Evolutionary conservation across 2,797 vertebrate genomes (phyloP).

Genomic region (Alouatta caraya): DNA sequence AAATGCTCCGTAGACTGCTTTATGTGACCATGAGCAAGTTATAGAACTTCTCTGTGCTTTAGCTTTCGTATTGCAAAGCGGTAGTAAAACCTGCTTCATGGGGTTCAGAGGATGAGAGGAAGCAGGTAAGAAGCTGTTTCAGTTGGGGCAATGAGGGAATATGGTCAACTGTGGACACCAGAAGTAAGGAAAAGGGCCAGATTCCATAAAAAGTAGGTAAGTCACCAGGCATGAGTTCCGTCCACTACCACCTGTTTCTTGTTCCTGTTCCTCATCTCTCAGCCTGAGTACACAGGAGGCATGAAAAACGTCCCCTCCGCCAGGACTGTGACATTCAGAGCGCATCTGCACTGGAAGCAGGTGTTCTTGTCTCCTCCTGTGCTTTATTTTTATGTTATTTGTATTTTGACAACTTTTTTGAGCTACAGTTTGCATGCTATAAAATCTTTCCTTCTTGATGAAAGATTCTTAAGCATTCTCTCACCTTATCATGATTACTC

Average conservation of each 20-base stretch:
- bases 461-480: neutral
- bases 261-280: neutral
- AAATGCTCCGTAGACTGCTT: neutral
- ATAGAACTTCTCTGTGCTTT: neutral
- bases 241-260: neutral
- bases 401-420: neutral
- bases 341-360: neutral
- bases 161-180: neutral
- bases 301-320: neutral
- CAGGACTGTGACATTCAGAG: neutral
- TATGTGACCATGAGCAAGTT: neutral
- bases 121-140: neutral
- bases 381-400: neutral
- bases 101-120: neutral
- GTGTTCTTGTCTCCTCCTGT: neutral
- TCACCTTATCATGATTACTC: neutral
- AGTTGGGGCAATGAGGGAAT: neutral
- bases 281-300: neutral
- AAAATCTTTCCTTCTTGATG: neutral
- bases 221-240: neutral
- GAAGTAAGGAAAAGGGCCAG: neutral
- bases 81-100: neutral
- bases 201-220: neutral
- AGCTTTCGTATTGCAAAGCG: neutral
- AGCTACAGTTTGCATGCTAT: neutral